Evolutionary conservation across 1,140 invertebrate species (phyloP).

Genomic region (Helicoverpa zea): DNA sequence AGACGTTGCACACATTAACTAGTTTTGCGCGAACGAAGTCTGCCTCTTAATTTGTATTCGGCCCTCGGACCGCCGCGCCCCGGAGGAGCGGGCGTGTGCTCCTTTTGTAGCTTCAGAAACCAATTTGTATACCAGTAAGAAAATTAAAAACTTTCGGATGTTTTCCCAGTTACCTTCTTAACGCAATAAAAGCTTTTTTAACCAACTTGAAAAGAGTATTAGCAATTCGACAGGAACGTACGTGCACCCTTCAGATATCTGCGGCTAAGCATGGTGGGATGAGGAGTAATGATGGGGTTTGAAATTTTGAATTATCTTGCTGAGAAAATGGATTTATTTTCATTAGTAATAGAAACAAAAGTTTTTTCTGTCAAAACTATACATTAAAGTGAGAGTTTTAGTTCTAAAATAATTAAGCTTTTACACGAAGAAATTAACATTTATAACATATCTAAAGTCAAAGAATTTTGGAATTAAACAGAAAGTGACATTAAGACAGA

Average conservation of each 20-base stretch:
- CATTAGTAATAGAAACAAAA: not conserved
- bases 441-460: slow-evolving; percentile 57
- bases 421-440: slow-evolving; percentile 59
- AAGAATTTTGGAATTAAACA: slow-evolving; percentile 79
- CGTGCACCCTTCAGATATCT: slow-evolving; percentile 1
- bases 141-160: slow-evolving; percentile 77
- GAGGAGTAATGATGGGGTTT: not conserved
- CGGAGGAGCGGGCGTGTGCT: slow-evolving; percentile 68
- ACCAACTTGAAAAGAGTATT: slow-evolving; percentile 37
- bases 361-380: slow-evolving; percentile 20
- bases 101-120: slow-evolving; percentile 76
- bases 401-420: slow-evolving; percentile 48
- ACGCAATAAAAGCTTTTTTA: slow-evolving; percentile 56
- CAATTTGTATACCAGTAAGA: slow-evolving; percentile 80
- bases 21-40: slow-evolving; percentile 68
- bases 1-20: slow-evolving; percentile 71
- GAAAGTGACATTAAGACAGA: slow-evolving; percentile 83
- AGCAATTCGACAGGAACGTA: slow-evolving; percentile 11
- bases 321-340: slow-evolving; percentile 2
- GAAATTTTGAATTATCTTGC: not conserved
- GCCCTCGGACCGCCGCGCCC: slow-evolving; percentile 63
- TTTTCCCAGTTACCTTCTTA: slow-evolving; percentile 61
- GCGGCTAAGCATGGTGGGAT: not conserved
- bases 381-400: slow-evolving; percentile 1
- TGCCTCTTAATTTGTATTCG: slow-evolving; percentile 79